These are phyloP conservation scores for Chondrilla cf. caribensis DNA, from an alignment of 37 sponge, comb jelly and placozoan genomes.

Conservation along the genomic window DNA sequence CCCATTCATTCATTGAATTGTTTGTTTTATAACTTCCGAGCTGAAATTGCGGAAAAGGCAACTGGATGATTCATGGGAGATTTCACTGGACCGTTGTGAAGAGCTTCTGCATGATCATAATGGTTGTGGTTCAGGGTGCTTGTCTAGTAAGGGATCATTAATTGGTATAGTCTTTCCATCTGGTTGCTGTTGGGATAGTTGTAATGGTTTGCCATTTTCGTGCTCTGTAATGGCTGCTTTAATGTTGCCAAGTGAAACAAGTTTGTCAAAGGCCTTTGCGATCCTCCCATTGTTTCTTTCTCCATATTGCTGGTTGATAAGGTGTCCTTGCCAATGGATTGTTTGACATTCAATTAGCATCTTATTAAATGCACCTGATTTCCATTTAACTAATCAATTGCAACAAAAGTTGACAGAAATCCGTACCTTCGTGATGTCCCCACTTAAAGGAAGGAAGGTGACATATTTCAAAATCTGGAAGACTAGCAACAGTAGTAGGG, in stretches of 20 bases:
- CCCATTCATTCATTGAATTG: neutral
- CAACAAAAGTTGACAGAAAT: too few relatives aligned
- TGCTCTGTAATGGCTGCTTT: neutral
- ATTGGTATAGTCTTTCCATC: neutral
- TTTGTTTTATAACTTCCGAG: neutral
- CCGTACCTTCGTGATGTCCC: too few relatives aligned
- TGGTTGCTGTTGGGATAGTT: neutral
- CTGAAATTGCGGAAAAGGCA: neutral
- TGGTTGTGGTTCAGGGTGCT: slow-evolving; percentile 3
- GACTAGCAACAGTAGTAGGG: too few relatives aligned
- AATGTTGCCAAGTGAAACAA: too few relatives aligned
- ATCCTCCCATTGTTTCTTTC: neutral
- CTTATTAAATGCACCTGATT: neutral
- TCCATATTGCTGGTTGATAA: neutral
- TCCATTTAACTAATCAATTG: neutral
- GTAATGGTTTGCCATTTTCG: neutral
- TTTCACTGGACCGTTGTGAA: neutral
- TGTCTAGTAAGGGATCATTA: neutral
- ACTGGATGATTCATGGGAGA: neutral
- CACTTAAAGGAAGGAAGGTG: too few relatives aligned
- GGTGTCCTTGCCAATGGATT: neutral
- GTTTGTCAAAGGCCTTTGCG: too few relatives aligned
- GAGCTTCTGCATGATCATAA: neutral
- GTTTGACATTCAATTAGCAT: neutral
- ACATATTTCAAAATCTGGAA: too few relatives aligned